These are phyloP conservation scores for Nemoura dubitans DNA, from an alignment of 2,888 invertebrate species.

Conservation along the genomic window DNA sequence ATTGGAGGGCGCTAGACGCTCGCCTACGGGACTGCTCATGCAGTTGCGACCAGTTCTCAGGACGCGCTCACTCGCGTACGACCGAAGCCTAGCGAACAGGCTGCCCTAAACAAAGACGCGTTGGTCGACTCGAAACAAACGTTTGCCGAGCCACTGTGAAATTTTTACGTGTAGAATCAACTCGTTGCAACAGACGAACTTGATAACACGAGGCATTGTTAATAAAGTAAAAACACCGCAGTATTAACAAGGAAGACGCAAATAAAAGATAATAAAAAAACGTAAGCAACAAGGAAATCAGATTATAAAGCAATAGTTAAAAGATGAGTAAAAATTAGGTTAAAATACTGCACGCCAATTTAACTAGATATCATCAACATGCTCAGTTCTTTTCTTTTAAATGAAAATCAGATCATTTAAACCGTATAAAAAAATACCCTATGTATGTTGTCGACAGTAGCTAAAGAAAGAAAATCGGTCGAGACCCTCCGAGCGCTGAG, in stretches of 20 bases:
- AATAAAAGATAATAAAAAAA: constrained; percentile 21
- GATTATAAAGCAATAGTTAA: background rate
- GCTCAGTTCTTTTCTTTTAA: constrained; percentile 40
- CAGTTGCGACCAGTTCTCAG: background rate
- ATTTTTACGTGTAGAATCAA: background rate
- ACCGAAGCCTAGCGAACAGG: background rate
- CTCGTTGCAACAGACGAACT: background rate
- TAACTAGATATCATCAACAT: constrained; percentile 25
- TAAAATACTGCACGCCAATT: constrained; percentile 37
- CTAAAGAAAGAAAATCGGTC: background rate
- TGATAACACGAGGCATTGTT: too few relatives aligned
- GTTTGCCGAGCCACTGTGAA: background rate
- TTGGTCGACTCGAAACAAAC: background rate
- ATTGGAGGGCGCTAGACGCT: background rate
- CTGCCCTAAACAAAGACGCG: background rate
- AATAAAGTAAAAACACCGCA: too few relatives aligned
- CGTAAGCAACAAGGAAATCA: constrained; percentile 29
- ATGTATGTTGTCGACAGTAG: background rate
- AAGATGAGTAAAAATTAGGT: constrained; percentile 20
- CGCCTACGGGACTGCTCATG: background rate
- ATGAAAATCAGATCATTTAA: constrained; percentile 43
- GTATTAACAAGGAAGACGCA: background rate
- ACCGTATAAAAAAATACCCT: constrained; percentile 33
- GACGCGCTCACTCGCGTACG: background rate
- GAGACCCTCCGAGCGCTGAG: background rate